Percentiles rank a stretch among this genome's conserved stretches.
Conservation (phyloP, 1,140 invertebrate species). For the Drosophila athabasca region DNA sequence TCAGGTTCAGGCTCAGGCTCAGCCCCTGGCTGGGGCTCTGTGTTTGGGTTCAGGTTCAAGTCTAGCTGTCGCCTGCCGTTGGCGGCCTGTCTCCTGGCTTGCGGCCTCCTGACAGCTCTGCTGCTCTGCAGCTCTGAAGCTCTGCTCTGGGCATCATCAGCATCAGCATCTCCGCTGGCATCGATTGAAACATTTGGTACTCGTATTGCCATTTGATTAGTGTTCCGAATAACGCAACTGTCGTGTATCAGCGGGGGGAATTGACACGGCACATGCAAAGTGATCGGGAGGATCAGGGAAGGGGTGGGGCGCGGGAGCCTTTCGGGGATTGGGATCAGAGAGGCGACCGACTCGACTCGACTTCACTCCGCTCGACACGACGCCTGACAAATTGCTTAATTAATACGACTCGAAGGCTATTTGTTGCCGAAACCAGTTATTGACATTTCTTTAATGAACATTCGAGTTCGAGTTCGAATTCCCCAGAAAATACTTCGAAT, state of each 20-base stretch:
- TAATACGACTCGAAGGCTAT: constrained; percentile 70
- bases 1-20: constrained; percentile 42
- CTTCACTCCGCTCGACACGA: constrained; percentile 29
- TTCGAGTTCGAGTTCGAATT: neutral
- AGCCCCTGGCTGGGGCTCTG: neutral
- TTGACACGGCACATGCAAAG: constrained; percentile 71
- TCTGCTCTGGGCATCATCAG: neutral
- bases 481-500: no score
- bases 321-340: constrained; percentile 43
- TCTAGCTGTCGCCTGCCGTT: constrained; percentile 54
- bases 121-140: neutral
- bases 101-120: constrained; percentile 19
- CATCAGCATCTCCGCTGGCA: constrained; percentile 28
- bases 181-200: constrained; percentile 68
- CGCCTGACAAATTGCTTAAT: constrained; percentile 79
- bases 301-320: constrained; percentile 1
- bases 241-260: constrained; percentile 40
- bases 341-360: constrained; percentile 39
- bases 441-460: constrained; percentile 66
- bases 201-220: constrained; percentile 68
- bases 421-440: constrained; percentile 63
- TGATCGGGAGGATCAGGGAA: constrained; percentile 17
- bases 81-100: constrained; percentile 54
- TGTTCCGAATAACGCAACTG: constrained; percentile 70
- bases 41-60: constrained; percentile 27